Evolutionary conservation across 1,140 invertebrate species (phyloP).

Genomic region (Daktulosphaira vitifoliae): DNA sequence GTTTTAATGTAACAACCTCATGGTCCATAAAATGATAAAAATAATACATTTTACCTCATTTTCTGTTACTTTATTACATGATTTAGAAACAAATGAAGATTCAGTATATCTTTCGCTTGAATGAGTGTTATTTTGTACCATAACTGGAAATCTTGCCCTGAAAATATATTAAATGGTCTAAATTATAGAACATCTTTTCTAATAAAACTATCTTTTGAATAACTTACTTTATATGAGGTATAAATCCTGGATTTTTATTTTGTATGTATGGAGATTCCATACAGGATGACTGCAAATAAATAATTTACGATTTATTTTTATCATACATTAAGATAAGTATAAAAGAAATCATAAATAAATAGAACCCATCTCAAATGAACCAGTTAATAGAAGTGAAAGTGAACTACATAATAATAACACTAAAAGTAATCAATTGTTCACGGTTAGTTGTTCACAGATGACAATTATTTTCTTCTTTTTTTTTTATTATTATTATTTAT

Average conservation of each 20-base stretch:
- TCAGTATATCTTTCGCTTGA: neutral
- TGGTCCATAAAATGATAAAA: neutral
- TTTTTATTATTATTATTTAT: neutral
- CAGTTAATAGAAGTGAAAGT: constrained; percentile 22
- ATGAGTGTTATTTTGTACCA: constrained; percentile 17
- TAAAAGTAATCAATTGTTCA: constrained; percentile 25
- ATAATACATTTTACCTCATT: constrained; percentile 13
- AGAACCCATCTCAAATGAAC: constrained; percentile 10
- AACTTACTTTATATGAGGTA: constrained; percentile 18
- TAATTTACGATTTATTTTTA: neutral
- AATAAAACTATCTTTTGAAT: too few relatives aligned
- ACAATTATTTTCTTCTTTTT: constrained; percentile 12
- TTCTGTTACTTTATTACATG: neutral
- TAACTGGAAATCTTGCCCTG: constrained; percentile 26
- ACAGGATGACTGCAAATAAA: constrained; percentile 5
- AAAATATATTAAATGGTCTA: neutral
- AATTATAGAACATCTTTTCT: too few relatives aligned
- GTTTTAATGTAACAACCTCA: neutral
- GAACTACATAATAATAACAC: neutral
- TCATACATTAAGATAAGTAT: neutral
- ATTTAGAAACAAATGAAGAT: neutral
- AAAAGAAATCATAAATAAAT: constrained; percentile 6
- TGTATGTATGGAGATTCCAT: neutral
- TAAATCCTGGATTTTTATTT: constrained; percentile 29
- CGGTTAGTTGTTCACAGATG: constrained; percentile 13